These are phyloP conservation scores for Glaucomys volans DNA, from an alignment of 2,113 vertebrate genomes.

Conservation along the genomic window DNA sequence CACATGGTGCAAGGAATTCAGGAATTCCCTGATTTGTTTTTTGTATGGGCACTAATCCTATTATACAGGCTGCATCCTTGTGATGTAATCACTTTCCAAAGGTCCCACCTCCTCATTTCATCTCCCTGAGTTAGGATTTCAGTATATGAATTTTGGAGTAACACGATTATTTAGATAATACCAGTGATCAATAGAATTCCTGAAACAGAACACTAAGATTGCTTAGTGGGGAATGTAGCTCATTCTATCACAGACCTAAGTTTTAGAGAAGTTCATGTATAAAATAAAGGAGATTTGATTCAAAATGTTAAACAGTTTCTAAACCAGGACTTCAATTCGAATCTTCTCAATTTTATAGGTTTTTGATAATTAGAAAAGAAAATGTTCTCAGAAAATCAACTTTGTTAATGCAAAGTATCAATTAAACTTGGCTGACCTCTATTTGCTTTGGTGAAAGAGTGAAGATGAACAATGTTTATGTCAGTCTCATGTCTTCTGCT, in stretches of 20 bases:
- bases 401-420: neutral
- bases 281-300: neutral
- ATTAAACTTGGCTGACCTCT: fast-evolving
- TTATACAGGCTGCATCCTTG: too few species aligned
- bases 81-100: too few species aligned
- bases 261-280: neutral
- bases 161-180: neutral
- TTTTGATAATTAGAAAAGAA: slow-evolving; percentile 38
- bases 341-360: neutral
- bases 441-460: neutral
- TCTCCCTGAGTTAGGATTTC: neutral
- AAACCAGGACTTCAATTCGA: neutral
- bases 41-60: too few species aligned
- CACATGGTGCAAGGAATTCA: too few species aligned
- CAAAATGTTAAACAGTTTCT: neutral
- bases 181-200: neutral
- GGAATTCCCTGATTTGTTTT: neutral
- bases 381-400: neutral
- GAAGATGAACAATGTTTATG: neutral
- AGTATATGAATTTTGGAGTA: neutral
- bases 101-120: neutral
- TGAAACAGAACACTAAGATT: neutral
- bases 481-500: fast-evolving
- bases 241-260: neutral
- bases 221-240: too few species aligned